phyloP scores from a whole-genome alignment of 2,888 invertebrate genomes.

The Dolichopus griseipennis region DNA sequence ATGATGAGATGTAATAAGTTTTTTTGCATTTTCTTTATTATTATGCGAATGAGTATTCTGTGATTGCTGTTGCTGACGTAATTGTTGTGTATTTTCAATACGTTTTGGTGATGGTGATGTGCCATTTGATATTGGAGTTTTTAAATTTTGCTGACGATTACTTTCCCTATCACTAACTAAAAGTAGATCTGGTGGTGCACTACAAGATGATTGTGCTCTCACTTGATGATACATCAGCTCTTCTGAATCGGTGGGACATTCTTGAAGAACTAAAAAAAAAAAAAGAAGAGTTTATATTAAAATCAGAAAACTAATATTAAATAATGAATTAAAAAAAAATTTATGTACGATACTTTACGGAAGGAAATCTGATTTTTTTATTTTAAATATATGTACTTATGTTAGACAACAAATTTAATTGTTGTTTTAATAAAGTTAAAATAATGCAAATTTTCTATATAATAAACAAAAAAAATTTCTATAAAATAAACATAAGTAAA shows the following conservation, averaged over 20 bases:
- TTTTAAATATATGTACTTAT: too few species aligned
- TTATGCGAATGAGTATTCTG: slow-evolving; percentile 10
- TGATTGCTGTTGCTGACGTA: slow-evolving; percentile 14
- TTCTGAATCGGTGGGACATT: slow-evolving; percentile 61
- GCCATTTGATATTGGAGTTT: slow-evolving; percentile 15
- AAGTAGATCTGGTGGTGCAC: slow-evolving; percentile 54
- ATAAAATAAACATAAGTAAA: too few species aligned
- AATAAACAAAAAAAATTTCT: too few species aligned
- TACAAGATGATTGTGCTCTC: slow-evolving; percentile 54
- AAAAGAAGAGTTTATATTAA: slow-evolving; percentile 15
- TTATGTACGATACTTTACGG: too few species aligned
- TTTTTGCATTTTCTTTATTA: slow-evolving; percentile 20
- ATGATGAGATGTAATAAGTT: slow-evolving; percentile 8
- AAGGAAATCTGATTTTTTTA: too few species aligned
- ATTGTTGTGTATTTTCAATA: slow-evolving; percentile 27
- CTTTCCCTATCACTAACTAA: slow-evolving; percentile 50
- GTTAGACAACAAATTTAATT: too few species aligned
- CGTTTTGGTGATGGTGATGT: slow-evolving; percentile 32
- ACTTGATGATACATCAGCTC: slow-evolving; percentile 53
- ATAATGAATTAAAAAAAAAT: not conserved
- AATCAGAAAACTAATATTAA: slow-evolving; percentile 5
- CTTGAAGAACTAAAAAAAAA: slow-evolving; percentile 51
- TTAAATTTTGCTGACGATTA: slow-evolving; percentile 22
- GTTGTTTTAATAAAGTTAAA: too few species aligned
- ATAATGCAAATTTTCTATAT: too few species aligned